Conservation (phyloP, 2,113 vertebrate species). For the Orthonyx spaldingii region DNA sequence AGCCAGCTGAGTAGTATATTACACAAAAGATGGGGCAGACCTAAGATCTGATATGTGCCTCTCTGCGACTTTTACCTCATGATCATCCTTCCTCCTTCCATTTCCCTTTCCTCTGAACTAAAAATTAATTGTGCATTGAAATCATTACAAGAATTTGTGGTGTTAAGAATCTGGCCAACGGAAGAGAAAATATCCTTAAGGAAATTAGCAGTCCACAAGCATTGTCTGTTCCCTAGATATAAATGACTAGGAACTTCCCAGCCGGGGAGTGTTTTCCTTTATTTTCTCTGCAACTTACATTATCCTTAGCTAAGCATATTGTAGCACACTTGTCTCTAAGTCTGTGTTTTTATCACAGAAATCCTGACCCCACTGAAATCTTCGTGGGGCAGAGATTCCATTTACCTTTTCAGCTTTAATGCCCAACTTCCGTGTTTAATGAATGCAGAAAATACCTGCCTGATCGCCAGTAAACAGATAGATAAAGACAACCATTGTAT, state of each 20-base stretch:
- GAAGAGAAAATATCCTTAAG: conserved; percentile 50
- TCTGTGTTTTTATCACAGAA: background rate
- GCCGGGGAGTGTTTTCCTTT: background rate
- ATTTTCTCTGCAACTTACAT: background rate
- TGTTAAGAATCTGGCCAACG: conserved; percentile 18
- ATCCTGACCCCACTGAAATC: background rate
- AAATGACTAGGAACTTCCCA: conserved; percentile 33
- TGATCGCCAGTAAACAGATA: background rate
- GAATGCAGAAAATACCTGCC: background rate
- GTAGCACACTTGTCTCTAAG: background rate
- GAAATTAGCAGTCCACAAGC: conserved; percentile 19
- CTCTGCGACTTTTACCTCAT: background rate
- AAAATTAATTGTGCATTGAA: conserved; percentile 55
- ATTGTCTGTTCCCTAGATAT: conserved; percentile 12
- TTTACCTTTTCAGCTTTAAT: background rate
- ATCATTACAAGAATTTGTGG: background rate
- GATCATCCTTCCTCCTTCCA: conserved; percentile 18
- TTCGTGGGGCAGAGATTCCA: rapidly evolving
- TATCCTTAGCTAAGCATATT: conserved; percentile 21
- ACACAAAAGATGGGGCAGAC: background rate
- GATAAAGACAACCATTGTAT: background rate
- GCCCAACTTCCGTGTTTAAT: background rate
- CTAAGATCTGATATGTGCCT: background rate
- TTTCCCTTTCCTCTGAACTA: conserved; percentile 36
- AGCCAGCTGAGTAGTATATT: background rate